Base-by-base conservation (phyloP, 2,888 invertebrate genomes). In the Ditula angustiorana region DNA sequence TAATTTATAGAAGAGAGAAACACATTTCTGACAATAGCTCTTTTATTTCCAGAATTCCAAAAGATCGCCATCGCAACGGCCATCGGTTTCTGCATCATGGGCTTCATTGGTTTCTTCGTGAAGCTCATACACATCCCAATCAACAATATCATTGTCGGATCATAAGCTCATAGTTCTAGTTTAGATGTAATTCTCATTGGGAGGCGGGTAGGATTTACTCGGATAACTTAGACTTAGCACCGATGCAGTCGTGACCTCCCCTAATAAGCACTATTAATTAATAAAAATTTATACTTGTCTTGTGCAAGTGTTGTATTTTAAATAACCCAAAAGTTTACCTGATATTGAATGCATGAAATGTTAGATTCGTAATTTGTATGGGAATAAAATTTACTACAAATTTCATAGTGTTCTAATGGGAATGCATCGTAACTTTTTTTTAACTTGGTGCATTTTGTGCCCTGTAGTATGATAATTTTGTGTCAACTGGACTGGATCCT, bases 91-190 rank as follows among this genome's bases (percentile, higher is more conserved):
- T 99, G 98, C 89, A 99, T 99, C 88, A 99, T 99, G 99, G 99
- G 99, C 63, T 99, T 99, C 93, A 99, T 99, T 85, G 99, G 99
- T 78, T 99, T 99, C 94, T 99, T 99, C 79, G 99, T 99, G 35
- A 99, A 99, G 93, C 94, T 99, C 76, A 99, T 99, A 91, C 99
- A 99, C 91, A 99, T 99, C 90, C 99, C 99, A 72, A 99, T 99
- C 92, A 98, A 98, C 92, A 98, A 98, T 89, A 98, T 98, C 85
- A 98, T 98, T 88, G 98, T 98, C 84, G 97, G 96, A 87, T 97
- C 97, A 85, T 94, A 95, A 88, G 78, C 73, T 73, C 21, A 8
- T 52, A 56, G 33, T 8, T 35, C 24, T 64, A 61, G 49, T 33
- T 69, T 80, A 80, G 77, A 77, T 82, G 1, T 85, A 85, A 83